These are phyloP conservation scores for Brachirus orientalis DNA, from an alignment of 2,113 vertebrate species.

Conservation along the genomic window DNA sequence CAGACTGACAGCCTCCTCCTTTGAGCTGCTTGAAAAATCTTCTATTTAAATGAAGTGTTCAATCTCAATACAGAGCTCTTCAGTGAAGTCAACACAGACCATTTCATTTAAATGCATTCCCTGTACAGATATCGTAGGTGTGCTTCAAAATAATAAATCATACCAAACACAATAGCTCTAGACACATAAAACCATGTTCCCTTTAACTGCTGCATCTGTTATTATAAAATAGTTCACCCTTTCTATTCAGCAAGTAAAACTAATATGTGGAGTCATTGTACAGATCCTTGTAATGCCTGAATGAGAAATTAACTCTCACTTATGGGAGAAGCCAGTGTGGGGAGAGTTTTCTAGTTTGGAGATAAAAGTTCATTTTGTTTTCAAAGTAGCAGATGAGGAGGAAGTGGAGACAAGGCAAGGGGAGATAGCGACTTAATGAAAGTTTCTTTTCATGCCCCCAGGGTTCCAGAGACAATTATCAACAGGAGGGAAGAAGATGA, in stretches of 20 bases:
- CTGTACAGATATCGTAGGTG: conserved; percentile 14
- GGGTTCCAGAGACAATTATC: conserved; percentile 48
- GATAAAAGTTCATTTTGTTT: conserved; percentile 64
- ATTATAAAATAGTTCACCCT: conserved; percentile 39
- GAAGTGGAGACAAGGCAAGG: conserved; percentile 41
- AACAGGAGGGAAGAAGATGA: conserved; percentile 38
- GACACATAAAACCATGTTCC: conserved; percentile 11
- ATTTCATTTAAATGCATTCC: conserved; percentile 34
- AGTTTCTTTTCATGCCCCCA: conserved; percentile 48
- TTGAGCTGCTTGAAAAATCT: conserved; percentile 29
- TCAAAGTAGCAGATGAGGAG: conserved; percentile 48
- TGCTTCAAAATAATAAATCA: conserved; percentile 37
- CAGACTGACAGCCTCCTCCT: conserved; percentile 38
- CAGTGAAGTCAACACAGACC: conserved; percentile 39
- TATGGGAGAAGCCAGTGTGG: conserved; percentile 45
- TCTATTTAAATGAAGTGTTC: conserved; percentile 38
- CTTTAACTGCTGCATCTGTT: conserved; percentile 30
- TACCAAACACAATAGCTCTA: conserved; percentile 41
- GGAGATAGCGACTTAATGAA: conserved; percentile 65
- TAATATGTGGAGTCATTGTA: conserved; percentile 55
- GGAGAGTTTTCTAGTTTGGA: conserved; percentile 18
- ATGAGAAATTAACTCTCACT: conserved; percentile 60
- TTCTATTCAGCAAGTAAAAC: conserved; percentile 50
- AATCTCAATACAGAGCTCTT: conserved; percentile 32
- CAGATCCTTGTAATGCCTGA: conserved; percentile 23